Evolutionary conservation across 2,888 invertebrate genomes (phyloP), one percentile per base, ranked within the genome.

Genomic region (Neria commutata): DNA sequence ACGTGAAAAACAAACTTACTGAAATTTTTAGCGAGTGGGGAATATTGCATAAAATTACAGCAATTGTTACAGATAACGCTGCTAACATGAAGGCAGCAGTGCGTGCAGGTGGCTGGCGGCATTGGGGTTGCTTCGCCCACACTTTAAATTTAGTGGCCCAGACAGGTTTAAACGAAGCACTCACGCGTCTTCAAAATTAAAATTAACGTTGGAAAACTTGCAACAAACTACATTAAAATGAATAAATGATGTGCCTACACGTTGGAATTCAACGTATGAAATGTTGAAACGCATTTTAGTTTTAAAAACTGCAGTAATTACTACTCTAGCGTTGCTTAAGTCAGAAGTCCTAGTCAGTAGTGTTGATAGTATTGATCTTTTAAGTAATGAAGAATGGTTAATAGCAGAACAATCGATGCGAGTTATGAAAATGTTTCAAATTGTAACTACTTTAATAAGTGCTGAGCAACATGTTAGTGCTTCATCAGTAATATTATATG

Each of bases 31-130:
- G 11, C 3, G 57, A 54, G 6, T 62, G 57, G 49, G 52, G 45
- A 8, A 17, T 57, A 17, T 8, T 1, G 2, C 45, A 46, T 3
- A 52, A 54, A 54, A 24, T 62, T 19, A 48, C 49, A 8, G 62
- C 51, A 0, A 51, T 62, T 29, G 59, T 63, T 3, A 58, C 45
- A 21, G 58, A 63, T n/a, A 55, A 63, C 14, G 55, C 60, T 5
- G 48, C 60, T 11, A 56, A 63, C n/a, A 58, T 61, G 34, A 40
- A 34, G 25, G 51, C 54, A 6, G 63, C 54, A 17, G 54, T 58
- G 3, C 40, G 25, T n/a, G 45, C 17, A 3, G 55, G 58, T 21
- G 53, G 46, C 17, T 61, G 58, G 58, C 17, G 49, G 2, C 47
- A 46, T 45, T 52, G 53, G 19, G 40, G 51, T 17, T 62, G 62